Base-by-base conservation (phyloP, 2,797 vertebrate genomes). In the Mormyrops boulengeri region DNA sequence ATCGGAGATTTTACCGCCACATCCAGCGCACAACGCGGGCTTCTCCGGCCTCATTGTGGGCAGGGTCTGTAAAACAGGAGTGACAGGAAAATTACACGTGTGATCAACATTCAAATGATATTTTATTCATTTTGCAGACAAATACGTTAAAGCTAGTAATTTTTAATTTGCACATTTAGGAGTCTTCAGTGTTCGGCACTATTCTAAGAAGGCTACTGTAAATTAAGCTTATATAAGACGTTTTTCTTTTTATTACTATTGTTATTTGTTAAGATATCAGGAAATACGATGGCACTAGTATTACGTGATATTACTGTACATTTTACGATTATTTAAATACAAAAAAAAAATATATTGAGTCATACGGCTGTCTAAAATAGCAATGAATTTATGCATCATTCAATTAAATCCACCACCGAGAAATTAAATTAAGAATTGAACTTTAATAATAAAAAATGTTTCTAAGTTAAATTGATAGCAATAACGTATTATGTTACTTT, bases 1-100 rank as follows among this genome's bases (percentile, higher is more conserved):
- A 93, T 99, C 98, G 86, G 98, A 98, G 94, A 99, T 99, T 95
- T 98, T 98, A 80, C 98, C 98, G 50, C 98, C 98, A 88, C 98
- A 99, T 92, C 98, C 98, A 88, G 98, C 98, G 89, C 98, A 99
- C 95, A 99, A 94, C 89, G 98, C 98, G 44, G 98, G 98, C 95
- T 99, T 99, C 96, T 99, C 98, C 5, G 98, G 97, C 93, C 97
- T 98, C 96, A 98, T 96, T 12, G 98, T 97, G 90, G 98, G 97
- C 97, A 99, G 96, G 50, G 95, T 97, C 98, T 99, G 96, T 57
- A 55, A 90, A 89, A 44, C 85, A 90, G 52, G 88, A 41, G 85
- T 57, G 60, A 53, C 60, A 88, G 80, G 26, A 73, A 44, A 88
- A 49, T 66, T 7, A 19, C 34, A 49, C 38, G 30, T 60, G 22